Evolutionary conservation across 2,888 invertebrate species (phyloP).

Genomic region (Isotomurus palustris): DNA sequence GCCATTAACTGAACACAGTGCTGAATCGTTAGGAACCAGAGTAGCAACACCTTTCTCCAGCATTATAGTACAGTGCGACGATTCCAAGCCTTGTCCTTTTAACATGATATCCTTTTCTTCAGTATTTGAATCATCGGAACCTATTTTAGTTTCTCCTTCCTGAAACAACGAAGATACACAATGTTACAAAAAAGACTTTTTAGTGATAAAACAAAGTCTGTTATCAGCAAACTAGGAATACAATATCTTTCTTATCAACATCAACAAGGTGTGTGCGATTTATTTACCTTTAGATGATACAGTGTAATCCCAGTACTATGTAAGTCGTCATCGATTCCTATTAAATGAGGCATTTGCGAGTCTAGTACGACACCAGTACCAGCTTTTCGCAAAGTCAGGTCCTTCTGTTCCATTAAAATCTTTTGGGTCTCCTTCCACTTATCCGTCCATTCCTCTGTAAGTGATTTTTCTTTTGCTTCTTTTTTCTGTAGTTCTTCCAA

Average conservation of each 20-base stretch:
- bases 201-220: too few species aligned
- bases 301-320: conserved; percentile 85
- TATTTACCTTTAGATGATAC: conserved; percentile 72
- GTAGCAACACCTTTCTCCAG: conserved; percentile 68
- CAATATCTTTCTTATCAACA: too few species aligned
- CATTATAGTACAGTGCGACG: conserved; percentile 71
- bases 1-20: conserved; percentile 79
- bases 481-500: conserved; percentile 81
- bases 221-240: too few species aligned
- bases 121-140: conserved; percentile 64
- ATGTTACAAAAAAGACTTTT: not conserved
- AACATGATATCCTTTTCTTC: conserved; percentile 70
- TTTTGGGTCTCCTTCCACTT: conserved; percentile 89
- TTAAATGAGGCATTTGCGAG: conserved; percentile 85
- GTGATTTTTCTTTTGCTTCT: conserved; percentile 74
- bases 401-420: conserved; percentile 80
- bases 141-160: conserved; percentile 82
- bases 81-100: conserved; percentile 68
- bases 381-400: conserved; percentile 77
- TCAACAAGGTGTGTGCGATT: too few species aligned
- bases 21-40: conserved; percentile 65
- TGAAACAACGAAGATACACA: conserved; percentile 48
- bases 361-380: conserved; percentile 83
- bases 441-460: conserved; percentile 89
- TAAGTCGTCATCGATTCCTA: conserved; percentile 85